Conservation (phyloP, 2,888 invertebrate species). For the Caenorhabditis sp. region DNA sequence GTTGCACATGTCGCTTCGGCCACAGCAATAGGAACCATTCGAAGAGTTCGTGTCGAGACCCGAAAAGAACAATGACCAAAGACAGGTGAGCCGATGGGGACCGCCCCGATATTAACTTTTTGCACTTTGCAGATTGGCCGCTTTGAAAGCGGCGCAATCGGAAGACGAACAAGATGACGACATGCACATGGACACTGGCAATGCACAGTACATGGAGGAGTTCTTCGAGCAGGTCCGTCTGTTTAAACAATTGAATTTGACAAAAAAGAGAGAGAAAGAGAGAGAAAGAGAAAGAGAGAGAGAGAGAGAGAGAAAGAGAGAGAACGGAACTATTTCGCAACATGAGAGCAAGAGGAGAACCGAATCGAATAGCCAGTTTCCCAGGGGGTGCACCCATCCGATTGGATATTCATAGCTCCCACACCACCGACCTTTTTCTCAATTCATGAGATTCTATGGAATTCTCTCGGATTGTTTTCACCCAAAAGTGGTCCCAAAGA, state of each 20-base stretch:
- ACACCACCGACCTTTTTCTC: constrained; percentile 5
- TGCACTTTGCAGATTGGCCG: constrained; percentile 37
- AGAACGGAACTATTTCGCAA: too few relatives aligned
- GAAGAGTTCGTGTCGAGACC: constrained; percentile 9
- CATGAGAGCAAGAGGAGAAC: constrained; percentile 7
- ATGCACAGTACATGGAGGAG: constrained; percentile 91
- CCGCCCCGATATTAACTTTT: not conserved
- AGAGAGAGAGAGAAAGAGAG: too few relatives aligned
- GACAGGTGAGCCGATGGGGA: constrained; percentile 48
- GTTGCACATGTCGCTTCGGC: not conserved
- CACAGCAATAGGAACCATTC: not conserved
- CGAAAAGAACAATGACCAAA: constrained; percentile 32
- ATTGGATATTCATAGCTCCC: constrained; percentile 42
- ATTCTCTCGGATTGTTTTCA: not conserved
- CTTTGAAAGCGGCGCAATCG: constrained; percentile 68
- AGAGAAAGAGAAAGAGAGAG: too few relatives aligned
- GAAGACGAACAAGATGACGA: constrained; percentile 76
- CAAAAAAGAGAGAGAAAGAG: too few relatives aligned
- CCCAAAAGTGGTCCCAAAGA: not conserved
- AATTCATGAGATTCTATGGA: constrained; percentile 31
- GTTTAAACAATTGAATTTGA: constrained; percentile 9
- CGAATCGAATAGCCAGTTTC: too few relatives aligned
- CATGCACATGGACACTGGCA: constrained; percentile 76
- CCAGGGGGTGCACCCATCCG: not conserved
- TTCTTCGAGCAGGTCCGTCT: constrained; percentile 92